Conservation (phyloP, 1,140 invertebrate species). For the Thaumetopoea pityocampa region DNA sequence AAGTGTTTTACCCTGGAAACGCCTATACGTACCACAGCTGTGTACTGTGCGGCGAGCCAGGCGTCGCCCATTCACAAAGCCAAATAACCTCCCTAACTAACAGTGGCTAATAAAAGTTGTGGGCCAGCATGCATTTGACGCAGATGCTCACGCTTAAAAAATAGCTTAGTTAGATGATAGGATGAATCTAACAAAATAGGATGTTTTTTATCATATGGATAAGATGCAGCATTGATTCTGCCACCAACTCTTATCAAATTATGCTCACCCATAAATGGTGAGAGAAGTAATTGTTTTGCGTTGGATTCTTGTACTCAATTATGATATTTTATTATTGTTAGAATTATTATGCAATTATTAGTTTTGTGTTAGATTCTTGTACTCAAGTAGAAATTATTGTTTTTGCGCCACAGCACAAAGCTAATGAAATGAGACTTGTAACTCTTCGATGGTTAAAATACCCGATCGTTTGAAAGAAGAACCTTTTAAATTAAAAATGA, state of each 20-base stretch:
- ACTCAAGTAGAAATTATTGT: no score
- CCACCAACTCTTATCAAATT: constrained; percentile 9
- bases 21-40: constrained; percentile 7
- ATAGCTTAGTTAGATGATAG: constrained; percentile 6
- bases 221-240: constrained; percentile 1
- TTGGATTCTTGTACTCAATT: no score
- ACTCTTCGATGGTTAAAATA: no score
- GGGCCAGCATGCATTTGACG: constrained; percentile 6
- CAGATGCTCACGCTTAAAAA: constrained; percentile 2
- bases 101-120: constrained; percentile 12
- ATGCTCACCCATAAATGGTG: neutral
- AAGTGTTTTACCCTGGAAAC: constrained; percentile 7
- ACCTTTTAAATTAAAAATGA: neutral
- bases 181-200: constrained; percentile 1
- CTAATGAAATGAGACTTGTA: no score
- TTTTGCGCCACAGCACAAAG: no score
- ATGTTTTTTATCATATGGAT: constrained; percentile 2
- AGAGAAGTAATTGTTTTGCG: no score
- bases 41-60: constrained; percentile 13
- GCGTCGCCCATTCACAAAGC: constrained; percentile 12
- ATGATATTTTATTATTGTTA: no score
- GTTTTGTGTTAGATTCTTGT: no score
- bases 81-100: constrained; percentile 12
- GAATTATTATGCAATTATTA: no score
- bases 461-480: neutral